Base-by-base conservation (phyloP, 2,113 vertebrate species). In the Brevimyrus niger region DNA sequence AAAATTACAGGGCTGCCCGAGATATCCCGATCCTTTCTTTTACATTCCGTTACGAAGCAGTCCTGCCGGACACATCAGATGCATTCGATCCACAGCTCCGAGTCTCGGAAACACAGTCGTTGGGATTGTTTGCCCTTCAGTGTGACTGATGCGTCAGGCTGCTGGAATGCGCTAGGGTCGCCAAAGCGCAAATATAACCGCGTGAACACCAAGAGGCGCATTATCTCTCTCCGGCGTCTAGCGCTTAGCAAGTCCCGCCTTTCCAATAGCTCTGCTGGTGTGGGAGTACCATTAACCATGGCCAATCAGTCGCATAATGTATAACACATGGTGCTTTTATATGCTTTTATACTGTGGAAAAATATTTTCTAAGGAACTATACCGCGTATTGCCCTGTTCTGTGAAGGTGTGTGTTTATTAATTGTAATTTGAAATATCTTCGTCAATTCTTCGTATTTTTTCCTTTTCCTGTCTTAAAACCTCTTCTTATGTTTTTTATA, bases 1-100 rank as follows among this genome's bases (percentile, higher is more conserved):
- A 94, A 51, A 96, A 94, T 92, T 95, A 95, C 95, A 95, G 94
- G 91, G 61, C 90, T 90, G 58, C 89, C 46, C 38, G 90, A 90
- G 92, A 93, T 90, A 94, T 93, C 92, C 38, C 47, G 92, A 95
- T 89, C 90, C 92, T 42, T 11, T 5, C 27, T 5, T 73, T 88
- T 82, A 35, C 21, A 87, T 61, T 88, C 89, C 6, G 9, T 87
- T 89, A 55, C 82, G 61, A 89, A n/a, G 82, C 38, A 42, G 42
- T 27, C 35, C 53, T 84, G 21, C 83, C 5, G 55, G 21, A 46
- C 82, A 86, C 21, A 58, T 55, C n/a, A 23, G 21, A 87, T 58
- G 31, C 17, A 61, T 87, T 46, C 80, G 46, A 87, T 53, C 58
- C 85, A 38, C 86, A 27, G 50, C 35, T 10, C 61, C 55, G 51